Conservation (phyloP, 1,140 invertebrate species). For the Drosophila ironensis region DNA sequence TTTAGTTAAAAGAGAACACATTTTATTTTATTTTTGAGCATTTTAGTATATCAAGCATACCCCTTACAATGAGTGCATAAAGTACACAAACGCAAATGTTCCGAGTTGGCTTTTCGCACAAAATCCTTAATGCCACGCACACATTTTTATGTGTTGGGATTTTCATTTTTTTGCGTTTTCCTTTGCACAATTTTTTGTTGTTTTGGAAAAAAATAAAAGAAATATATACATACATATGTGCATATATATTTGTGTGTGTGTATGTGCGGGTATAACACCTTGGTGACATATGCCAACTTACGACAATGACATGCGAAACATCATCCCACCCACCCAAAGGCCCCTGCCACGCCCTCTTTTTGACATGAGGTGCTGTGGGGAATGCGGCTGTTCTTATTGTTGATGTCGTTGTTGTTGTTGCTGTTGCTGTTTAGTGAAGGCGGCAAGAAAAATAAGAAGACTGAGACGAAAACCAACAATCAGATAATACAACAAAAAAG, state of each 20-base stretch:
- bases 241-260: not conserved
- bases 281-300: conserved; percentile 74
- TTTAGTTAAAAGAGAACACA: not conserved
- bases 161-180: too few relatives aligned
- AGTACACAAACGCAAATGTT: conserved; percentile 28
- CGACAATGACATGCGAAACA: conserved; percentile 64
- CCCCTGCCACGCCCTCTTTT: not conserved
- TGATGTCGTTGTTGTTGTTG: too few relatives aligned
- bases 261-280: conserved; percentile 51
- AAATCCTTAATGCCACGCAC: conserved; percentile 41
- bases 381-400: too few relatives aligned
- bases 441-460: not conserved
- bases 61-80: not conserved
- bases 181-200: conserved; percentile 2
- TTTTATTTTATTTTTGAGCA: not conserved
- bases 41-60: not conserved
- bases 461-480: conserved; percentile 15
- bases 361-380: not conserved
- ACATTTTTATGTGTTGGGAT: not conserved
- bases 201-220: conserved; percentile 20
- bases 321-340: not conserved
- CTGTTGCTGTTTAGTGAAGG: not conserved
- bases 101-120: conserved; percentile 31
- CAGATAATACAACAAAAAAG: conserved; percentile 25
- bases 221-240: not conserved